Conservation (phyloP, 1,140 invertebrate genomes). For the Habropoda laboriosa region DNA sequence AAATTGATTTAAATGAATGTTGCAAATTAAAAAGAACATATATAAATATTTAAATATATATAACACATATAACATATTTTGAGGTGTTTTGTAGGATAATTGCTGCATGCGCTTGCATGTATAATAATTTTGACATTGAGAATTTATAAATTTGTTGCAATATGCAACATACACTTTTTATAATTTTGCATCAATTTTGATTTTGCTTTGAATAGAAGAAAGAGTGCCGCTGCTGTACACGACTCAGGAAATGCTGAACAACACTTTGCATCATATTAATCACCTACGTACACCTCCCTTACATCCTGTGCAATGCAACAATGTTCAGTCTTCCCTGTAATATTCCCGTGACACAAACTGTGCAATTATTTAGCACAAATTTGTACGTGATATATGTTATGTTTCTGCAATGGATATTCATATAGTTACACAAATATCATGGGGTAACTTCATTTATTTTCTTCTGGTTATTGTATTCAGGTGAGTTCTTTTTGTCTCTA, state of each 20-base stretch:
- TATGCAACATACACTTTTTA: conserved; percentile 60
- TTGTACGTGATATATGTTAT: conserved; percentile 61
- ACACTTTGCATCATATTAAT: conserved; percentile 79
- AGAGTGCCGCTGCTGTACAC: conserved; percentile 81
- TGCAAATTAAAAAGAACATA: neutral
- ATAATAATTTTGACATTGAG: conserved; percentile 21
- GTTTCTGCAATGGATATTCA: conserved; percentile 60
- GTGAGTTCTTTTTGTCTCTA: conserved; percentile 71
- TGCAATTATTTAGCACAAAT: conserved; percentile 58
- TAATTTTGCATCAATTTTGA: conserved; percentile 75
- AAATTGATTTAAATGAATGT: no score
- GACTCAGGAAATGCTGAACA: conserved; percentile 80
- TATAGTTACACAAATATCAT: conserved; percentile 70
- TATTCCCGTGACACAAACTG: conserved; percentile 52
- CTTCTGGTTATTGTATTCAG: conserved; percentile 73
- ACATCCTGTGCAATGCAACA: conserved; percentile 74
- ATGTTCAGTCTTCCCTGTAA: conserved; percentile 73
- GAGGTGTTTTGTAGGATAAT: conserved; percentile 12
- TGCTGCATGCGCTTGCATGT: conserved; percentile 24
- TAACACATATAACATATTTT: neutral
- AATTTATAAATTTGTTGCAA: conserved; percentile 45
- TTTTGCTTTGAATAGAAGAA: conserved; percentile 77
- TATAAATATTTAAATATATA: neutral
- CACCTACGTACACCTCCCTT: conserved; percentile 75
- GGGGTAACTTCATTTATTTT: conserved; percentile 75